Percentiles rank a stretch among this genome's conserved stretches.
phyloP scores from a whole-genome alignment of 2,888 invertebrate species.

The Notodonta dromedarius region DNA sequence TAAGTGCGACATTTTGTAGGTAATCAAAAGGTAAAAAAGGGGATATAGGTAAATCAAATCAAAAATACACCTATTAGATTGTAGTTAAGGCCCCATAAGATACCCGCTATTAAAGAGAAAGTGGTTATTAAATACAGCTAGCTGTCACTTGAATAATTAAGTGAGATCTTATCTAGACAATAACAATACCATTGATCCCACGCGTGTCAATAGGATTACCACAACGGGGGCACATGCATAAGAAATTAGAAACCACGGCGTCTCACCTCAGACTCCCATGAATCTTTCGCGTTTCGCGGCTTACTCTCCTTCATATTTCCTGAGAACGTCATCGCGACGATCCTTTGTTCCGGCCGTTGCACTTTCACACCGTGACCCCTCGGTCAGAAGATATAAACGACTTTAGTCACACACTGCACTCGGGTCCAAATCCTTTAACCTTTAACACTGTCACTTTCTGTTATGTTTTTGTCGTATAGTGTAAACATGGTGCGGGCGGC shows the following conservation, averaged over 20 bases:
- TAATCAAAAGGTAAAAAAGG: no score
- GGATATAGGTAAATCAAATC: neutral
- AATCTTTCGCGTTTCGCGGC: conserved; percentile 70
- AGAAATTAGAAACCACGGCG: conserved; percentile 46
- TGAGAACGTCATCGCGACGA: conserved; percentile 71
- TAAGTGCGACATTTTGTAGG: no score
- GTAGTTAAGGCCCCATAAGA: no score
- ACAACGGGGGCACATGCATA: conserved; percentile 45
- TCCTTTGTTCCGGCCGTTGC: conserved; percentile 63
- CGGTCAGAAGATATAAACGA: conserved; percentile 27
- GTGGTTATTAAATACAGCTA: conserved; percentile 49
- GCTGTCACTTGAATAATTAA: conserved; percentile 64
- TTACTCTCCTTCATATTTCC: conserved; percentile 80
- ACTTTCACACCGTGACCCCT: conserved; percentile 61
- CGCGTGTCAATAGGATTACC: conserved; percentile 36
- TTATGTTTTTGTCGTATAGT: conserved; percentile 60
- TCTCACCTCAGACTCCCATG: conserved; percentile 80
- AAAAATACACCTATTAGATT: neutral
- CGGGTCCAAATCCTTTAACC: conserved; percentile 49
- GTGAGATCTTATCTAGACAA: conserved; percentile 54
- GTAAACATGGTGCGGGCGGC: conserved; percentile 62
- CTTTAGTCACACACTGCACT: conserved; percentile 30
- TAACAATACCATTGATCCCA: conserved; percentile 59
- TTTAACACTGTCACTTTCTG: conserved; percentile 74
- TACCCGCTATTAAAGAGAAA: conserved; percentile 50